Evolutionary conservation across 37 sponge, comb jelly and placozoan species (phyloP), one percentile per base, ranked within the genome.

Genomic region (Chondrosia reniformis): DNA sequence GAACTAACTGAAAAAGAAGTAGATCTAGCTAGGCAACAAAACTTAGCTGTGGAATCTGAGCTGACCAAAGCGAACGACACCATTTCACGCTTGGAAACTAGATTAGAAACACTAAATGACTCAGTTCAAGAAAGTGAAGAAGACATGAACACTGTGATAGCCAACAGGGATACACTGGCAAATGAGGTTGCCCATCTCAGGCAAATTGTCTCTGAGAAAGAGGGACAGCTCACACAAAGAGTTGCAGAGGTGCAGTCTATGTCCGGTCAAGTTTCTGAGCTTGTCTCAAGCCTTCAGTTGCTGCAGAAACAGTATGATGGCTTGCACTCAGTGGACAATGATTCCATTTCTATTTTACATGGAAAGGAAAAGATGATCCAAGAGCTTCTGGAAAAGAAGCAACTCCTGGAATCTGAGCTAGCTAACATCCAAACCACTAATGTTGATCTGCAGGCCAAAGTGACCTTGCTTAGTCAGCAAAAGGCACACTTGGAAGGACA

Each of bases 401-500:
- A 77, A 34, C 58, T 31, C 17, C 34, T 52, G 8, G 69, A 80
- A 71, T 28, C 41, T 0, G 76, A 82, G 28, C 40, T 69, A 9
- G 72, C 72, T 19, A 41, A 69, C 4, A 7, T 19, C 41, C 24
- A 39, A 44, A 44, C 38, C 32, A 59, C 59, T 13, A 74, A 49
- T 17, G 28, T 81, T 10, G 31, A 38, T 9, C 44, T 80, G 45
- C 13, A 67, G 61, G 17, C 22, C 6, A 30, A 59, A 25, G 25
- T 84, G 0, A 49, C 31, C 0, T 44, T 72, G 19, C 69, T 85
- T 17, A 49, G 81, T 62, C 79, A 85, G 64, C 75, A 89, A 40
- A 81, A 75, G 44, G 77, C 90, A 34, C 78, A 45, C 3, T 45
- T 91, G 63, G 80, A 87, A 42, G 92, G 92, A 0, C 46, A 87